Evolutionary conservation across 1,140 invertebrate species (phyloP).

Genomic region (Andricus grossulariae): DNA sequence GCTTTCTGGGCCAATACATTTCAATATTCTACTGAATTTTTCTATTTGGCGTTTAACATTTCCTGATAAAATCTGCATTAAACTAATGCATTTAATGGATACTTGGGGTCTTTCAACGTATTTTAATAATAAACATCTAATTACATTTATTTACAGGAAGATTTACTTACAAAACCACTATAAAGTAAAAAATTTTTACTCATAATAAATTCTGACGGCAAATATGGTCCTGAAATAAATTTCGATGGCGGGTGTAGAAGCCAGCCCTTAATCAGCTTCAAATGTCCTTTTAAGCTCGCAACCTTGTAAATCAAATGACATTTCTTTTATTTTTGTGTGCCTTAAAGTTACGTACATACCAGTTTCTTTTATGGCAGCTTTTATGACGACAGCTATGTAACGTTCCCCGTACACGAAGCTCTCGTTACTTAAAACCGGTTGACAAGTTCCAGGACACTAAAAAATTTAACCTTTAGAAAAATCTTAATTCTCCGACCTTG

Average conservation of each 20-base stretch:
- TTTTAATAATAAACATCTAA: too few relatives aligned
- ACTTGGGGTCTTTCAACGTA: too few relatives aligned
- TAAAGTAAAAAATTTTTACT: too few relatives aligned
- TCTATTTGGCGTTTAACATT: background rate
- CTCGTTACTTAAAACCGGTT: constrained; percentile 5
- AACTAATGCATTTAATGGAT: too few relatives aligned
- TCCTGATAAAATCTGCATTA: background rate
- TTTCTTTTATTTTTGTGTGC: background rate
- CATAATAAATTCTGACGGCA: background rate
- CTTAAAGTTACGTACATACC: background rate
- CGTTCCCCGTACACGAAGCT: background rate
- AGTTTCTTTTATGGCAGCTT: constrained; percentile 4
- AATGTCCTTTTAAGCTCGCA: background rate
- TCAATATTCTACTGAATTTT: background rate
- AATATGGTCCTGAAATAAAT: background rate
- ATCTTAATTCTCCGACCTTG: too few relatives aligned
- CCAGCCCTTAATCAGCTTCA: background rate
- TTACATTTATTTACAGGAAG: too few relatives aligned
- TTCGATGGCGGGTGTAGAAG: background rate
- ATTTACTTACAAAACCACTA: too few relatives aligned
- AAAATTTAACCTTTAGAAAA: background rate
- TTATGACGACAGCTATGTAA: constrained; percentile 4
- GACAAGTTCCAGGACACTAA: background rate
- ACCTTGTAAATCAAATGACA: constrained; percentile 1
- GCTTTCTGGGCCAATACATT: background rate